phyloP scores from a whole-genome alignment of 2,797 vertebrate species.

The Tokudaia muenninki region DNA sequence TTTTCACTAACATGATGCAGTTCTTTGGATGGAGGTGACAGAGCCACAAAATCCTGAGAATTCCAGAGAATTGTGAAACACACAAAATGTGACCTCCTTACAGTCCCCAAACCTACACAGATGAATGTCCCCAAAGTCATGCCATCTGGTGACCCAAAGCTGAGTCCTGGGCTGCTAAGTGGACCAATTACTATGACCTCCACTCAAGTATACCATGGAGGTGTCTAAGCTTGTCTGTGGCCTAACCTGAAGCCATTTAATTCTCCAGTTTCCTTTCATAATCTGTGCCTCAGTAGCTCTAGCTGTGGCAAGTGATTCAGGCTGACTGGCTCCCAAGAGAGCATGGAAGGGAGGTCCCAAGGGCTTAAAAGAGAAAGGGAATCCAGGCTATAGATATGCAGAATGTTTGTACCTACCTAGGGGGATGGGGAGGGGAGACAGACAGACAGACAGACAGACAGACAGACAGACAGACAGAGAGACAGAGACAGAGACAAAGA shows the following conservation, averaged over 20 bases:
- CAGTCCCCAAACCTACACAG: neutral
- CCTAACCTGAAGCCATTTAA: neutral
- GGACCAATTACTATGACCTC: neutral
- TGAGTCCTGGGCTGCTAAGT: neutral
- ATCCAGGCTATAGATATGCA: neutral
- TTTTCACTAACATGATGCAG: conserved; percentile 75
- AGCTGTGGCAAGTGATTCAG: neutral
- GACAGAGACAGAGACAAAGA: neutral
- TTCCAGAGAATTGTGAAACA: conserved; percentile 46
- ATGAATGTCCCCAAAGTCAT: neutral
- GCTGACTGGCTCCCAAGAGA: neutral
- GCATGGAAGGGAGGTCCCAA: neutral
- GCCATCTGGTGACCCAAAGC: neutral
- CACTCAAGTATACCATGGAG: neutral
- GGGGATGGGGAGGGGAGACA: fast-evolving
- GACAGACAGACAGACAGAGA: fast-evolving
- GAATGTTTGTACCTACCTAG: neutral
- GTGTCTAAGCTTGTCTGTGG: neutral
- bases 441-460: fast-evolving
- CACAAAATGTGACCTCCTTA: fast-evolving
- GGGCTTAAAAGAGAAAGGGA: neutral
- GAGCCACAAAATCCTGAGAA: conserved; percentile 72
- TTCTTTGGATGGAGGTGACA: conserved; percentile 77
- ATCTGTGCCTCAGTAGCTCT: neutral
- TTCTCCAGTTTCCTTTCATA: neutral